Conservation (phyloP, 2,888 invertebrate genomes). For the Drosophila setosimentum region DNA sequence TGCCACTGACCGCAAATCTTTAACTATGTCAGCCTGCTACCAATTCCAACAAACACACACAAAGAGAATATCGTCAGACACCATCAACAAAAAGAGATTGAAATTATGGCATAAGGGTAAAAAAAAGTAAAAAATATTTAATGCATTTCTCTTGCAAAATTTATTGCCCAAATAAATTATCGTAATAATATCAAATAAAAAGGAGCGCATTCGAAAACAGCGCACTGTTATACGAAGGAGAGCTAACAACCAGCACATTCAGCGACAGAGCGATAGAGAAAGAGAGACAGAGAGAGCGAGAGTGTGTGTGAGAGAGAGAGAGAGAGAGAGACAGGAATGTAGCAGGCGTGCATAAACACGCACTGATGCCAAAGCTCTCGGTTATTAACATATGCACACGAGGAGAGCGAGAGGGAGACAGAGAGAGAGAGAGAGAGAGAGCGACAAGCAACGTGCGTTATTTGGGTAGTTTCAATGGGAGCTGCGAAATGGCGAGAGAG, state of each 20-base stretch:
- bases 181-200: slow-evolving; percentile 81
- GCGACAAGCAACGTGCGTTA: slow-evolving; percentile 23
- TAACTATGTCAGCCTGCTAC: slow-evolving; percentile 9
- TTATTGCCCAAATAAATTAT: slow-evolving; percentile 83
- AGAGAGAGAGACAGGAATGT: slow-evolving; percentile 16
- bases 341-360: slow-evolving; percentile 53
- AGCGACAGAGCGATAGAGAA: neutral
- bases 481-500: slow-evolving; percentile 5
- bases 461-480: slow-evolving; percentile 10
- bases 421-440: no score
- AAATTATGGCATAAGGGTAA: slow-evolving; percentile 68
- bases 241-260: slow-evolving; percentile 8
- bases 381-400: slow-evolving; percentile 78
- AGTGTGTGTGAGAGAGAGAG: neutral
- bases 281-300: neutral
- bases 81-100: slow-evolving; percentile 55
- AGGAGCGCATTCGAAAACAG: slow-evolving; percentile 53
- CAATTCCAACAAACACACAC: slow-evolving; percentile 10
- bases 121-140: slow-evolving; percentile 64
- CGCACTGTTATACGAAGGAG: slow-evolving; percentile 10
- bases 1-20: slow-evolving; percentile 10
- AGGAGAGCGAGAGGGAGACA: no score
- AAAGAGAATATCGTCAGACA: slow-evolving; percentile 27
- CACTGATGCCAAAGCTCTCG: slow-evolving; percentile 66
- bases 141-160: slow-evolving; percentile 83